A percentile compares a stretch with the other conserved stretches of the same genome.
Evolutionary conservation across 2,797 vertebrate species (phyloP).

Genomic region (Nannoperca australis): DNA sequence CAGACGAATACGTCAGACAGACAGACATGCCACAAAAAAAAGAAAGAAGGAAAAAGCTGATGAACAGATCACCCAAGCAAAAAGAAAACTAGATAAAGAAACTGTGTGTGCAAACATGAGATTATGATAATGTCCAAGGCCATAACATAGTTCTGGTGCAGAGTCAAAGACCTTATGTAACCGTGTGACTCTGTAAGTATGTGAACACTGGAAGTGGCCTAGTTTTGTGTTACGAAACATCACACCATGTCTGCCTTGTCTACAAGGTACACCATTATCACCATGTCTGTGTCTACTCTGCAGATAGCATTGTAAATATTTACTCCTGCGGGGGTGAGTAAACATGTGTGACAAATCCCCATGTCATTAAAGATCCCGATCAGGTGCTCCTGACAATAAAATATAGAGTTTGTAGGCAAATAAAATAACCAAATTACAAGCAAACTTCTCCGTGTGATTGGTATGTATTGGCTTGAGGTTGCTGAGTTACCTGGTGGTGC

Average conservation of each 20-base stretch:
- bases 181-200: not conserved
- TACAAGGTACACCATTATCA: conserved; percentile 16
- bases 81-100: not conserved
- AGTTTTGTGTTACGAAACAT: conserved; percentile 46
- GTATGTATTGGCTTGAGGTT: not conserved
- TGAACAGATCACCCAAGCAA: not conserved
- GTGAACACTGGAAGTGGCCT: conserved; percentile 13
- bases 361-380: not conserved
- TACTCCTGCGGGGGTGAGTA: not conserved
- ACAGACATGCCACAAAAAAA: not conserved
- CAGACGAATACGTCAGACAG: conserved; percentile 11
- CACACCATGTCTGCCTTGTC: conserved; percentile 1
- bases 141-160: not conserved
- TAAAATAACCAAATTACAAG: not conserved
- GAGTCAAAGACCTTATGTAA: conserved; percentile 39
- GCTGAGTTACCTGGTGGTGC: conserved; percentile 83
- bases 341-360: not conserved
- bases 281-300: not conserved
- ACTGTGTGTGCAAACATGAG: not conserved
- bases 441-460: not conserved
- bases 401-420: not conserved
- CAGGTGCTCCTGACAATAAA: not conserved
- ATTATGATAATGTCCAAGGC: conserved; percentile 16
- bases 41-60: not conserved
- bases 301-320: conserved; percentile 25